phyloP scores from a whole-genome alignment of 2,888 invertebrate genomes.

The Agrenia bidenticulata region DNA sequence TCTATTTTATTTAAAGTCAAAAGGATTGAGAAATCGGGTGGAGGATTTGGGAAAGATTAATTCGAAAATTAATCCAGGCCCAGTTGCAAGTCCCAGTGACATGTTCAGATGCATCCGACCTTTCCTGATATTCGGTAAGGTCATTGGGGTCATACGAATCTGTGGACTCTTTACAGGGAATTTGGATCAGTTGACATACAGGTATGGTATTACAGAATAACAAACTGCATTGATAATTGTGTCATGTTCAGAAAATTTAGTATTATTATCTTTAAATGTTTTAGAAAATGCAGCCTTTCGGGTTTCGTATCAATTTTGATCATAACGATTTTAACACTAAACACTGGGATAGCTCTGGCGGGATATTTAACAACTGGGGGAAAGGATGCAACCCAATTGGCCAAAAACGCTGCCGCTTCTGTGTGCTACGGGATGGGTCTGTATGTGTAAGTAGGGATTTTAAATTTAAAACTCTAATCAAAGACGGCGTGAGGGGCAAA shows the following conservation, averaged over 20 bases:
- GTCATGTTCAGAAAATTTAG: no score
- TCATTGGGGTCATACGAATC: conserved; percentile 7
- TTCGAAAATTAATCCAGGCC: no score
- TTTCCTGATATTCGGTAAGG: conserved; percentile 11
- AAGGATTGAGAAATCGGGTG: no score
- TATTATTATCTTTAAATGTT: no score
- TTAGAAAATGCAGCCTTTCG: conserved; percentile 25
- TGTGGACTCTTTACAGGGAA: background rate
- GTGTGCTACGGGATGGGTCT: conserved; percentile 45
- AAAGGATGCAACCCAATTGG: conserved; percentile 36
- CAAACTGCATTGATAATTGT: no score
- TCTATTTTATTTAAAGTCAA: no score
- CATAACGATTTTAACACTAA: conserved; percentile 22
- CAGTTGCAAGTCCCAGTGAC: no score
- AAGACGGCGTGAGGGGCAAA: no score
- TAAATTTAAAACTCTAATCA: no score
- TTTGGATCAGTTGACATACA: background rate
- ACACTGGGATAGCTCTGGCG: conserved; percentile 26
- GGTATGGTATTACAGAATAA: no score
- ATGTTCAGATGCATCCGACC: background rate
- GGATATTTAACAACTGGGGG: conserved; percentile 37
- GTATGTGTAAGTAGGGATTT: conserved; percentile 40
- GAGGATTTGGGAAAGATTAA: no score
- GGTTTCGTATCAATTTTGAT: conserved; percentile 23
- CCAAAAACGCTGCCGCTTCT: conserved; percentile 29